phyloP scores from a whole-genome alignment of 2,888 invertebrate genomes.

The Timema cristinae region DNA sequence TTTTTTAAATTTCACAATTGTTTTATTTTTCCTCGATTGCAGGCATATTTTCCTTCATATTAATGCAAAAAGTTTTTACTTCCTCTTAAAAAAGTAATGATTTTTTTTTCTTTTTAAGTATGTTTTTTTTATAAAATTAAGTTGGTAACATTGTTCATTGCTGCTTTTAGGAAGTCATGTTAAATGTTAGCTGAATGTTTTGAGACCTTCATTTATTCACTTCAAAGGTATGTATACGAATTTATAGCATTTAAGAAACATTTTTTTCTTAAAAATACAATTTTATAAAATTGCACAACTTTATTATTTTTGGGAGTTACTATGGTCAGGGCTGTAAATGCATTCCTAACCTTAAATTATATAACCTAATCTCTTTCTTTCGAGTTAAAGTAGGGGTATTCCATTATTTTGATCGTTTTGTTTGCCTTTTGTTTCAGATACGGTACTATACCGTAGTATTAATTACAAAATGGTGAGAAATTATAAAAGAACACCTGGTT shows the following conservation, averaged over 20 bases:
- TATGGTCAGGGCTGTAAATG: background rate
- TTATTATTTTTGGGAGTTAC: background rate
- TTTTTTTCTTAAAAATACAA: background rate
- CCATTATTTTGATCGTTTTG: too few species aligned
- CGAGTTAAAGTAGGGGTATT: background rate
- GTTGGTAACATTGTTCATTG: background rate
- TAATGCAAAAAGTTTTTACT: background rate
- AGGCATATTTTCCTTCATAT: background rate
- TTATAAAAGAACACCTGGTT: constrained; percentile 5
- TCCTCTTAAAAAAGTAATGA: background rate
- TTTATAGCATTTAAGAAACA: background rate
- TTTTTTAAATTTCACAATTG: background rate
- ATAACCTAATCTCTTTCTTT: background rate
- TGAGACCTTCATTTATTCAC: background rate
- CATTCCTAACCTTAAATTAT: background rate
- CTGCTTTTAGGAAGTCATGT: background rate
- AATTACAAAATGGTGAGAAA: background rate
- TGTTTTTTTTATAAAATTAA: background rate
- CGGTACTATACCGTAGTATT: background rate
- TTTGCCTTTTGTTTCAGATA: background rate
- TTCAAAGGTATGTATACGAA: background rate
- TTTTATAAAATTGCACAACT: background rate
- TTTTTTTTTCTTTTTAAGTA: background rate
- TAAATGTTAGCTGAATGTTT: background rate
- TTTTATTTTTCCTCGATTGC: background rate